Evolutionary conservation across 2,888 invertebrate genomes (phyloP), one percentile per base, ranked within the genome.

Genomic region (Nemotelus nigrinus): DNA sequence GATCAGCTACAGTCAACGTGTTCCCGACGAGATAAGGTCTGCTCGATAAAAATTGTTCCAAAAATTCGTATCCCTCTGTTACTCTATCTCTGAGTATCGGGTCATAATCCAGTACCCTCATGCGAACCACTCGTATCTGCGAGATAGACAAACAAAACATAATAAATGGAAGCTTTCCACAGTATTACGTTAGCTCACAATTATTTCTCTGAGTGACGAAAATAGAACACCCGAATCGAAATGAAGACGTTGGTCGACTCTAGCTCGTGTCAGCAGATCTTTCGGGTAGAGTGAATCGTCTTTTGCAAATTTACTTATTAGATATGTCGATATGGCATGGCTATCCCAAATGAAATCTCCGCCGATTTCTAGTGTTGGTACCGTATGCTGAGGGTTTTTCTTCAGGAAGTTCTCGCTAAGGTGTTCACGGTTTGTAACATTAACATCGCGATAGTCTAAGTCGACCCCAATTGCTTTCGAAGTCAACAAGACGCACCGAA

Each of bases 301-400:
- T 58, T 82, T 80, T 6, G 77, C 83, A 78, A 82, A 84, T 79
- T 82, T 83, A 2, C 79, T 76, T 39, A 83, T 82, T 58, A 84
- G 63, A 79, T 84, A 84, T 3, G 83, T 81, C 44, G 77, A 78
- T 10, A 84, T 84, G 3, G 84, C 83, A 79, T 84, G 84, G 45
- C 83, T 83, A 3, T 84, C 83, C 80, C 82, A 82, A 47, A 84
- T 76, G 8, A 58, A 80, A 6, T 79, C 75, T 0, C 81, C 83
- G 53, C 81, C 80, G 74, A 83, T 83, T 10, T 83, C 81, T 25
- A 81, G 55, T 5, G 82, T 63, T 0, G 85, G 86, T 10, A 85
- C 81, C 2, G 84, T 84, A 80, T 90, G 89, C 44, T 91, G 87
- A 0, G 91, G 90, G 82, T 92, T 92, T 80, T 91, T 82, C 57